These are phyloP conservation scores for Semaprochilodus insignis DNA, from an alignment of 2,797 vertebrate species.

Conservation along the genomic window DNA sequence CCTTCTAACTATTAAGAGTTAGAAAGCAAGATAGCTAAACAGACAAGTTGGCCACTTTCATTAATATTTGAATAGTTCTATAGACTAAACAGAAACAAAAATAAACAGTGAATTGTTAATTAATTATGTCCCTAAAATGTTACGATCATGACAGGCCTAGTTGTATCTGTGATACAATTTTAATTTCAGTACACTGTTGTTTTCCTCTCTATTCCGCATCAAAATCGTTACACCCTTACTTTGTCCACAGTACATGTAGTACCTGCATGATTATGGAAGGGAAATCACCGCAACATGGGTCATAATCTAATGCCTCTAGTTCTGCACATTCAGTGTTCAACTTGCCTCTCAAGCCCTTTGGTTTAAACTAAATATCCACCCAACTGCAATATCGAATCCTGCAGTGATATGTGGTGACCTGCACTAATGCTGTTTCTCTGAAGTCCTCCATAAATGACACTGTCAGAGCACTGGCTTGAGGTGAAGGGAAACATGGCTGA, in stretches of 20 bases:
- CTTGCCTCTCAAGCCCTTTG: conserved; percentile 50
- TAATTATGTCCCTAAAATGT: too few relatives aligned
- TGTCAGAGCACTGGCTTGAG: conserved; percentile 1
- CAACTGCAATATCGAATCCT: conserved; percentile 1
- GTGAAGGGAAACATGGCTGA: conserved; percentile 20
- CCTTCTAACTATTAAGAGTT: too few relatives aligned
- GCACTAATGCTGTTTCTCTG: conserved; percentile 14
- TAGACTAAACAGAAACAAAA: too few relatives aligned
- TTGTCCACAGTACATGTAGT: neutral
- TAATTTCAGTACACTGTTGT: neutral
- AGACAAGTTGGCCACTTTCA: too few relatives aligned
- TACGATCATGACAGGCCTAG: too few relatives aligned
- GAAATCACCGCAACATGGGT: neutral
- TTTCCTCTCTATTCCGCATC: neutral
- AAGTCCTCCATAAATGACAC: neutral
- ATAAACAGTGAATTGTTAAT: too few relatives aligned
- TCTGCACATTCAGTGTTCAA: conserved; percentile 61
- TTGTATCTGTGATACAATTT: too few relatives aligned
- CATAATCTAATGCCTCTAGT: neutral
- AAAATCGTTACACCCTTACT: neutral
- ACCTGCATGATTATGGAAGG: neutral
- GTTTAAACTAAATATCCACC: conserved; percentile 33
- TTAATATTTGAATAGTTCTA: too few relatives aligned
- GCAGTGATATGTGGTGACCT: conserved; percentile 26
- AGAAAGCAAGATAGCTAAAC: too few relatives aligned